Evolutionary conservation across 2,888 invertebrate genomes (phyloP).

Genomic region (Drosophila atripex): DNA sequence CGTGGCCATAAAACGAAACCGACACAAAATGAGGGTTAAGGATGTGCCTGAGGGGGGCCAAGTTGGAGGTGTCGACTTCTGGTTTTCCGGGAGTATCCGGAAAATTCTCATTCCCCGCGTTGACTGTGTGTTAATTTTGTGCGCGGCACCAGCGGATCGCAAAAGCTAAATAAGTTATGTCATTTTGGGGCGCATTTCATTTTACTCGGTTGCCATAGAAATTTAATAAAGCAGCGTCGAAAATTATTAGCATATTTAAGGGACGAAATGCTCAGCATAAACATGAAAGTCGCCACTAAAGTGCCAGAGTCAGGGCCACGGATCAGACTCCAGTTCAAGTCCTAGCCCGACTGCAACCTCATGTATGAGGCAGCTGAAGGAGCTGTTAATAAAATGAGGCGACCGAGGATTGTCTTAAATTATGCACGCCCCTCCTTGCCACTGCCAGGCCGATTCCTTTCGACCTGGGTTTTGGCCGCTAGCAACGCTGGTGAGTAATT

Average conservation of each 20-base stretch:
- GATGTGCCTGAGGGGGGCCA: background rate
- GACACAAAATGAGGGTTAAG: constrained; percentile 4
- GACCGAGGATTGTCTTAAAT: constrained; percentile 52
- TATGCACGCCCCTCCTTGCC: constrained; percentile 31
- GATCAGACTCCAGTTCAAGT: constrained; percentile 10
- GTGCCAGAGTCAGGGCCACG: constrained; percentile 19
- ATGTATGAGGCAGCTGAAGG: constrained; percentile 10
- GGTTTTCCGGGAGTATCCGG: constrained; percentile 15
- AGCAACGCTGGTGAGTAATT: background rate
- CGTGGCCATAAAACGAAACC: constrained; percentile 40
- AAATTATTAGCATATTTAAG: constrained; percentile 76
- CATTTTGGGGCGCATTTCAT: constrained; percentile 59
- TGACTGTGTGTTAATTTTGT: constrained; percentile 63
- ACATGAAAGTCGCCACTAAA: constrained; percentile 45
- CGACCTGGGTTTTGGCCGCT: no score
- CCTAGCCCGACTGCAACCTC: constrained; percentile 40
- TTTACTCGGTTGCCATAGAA: constrained; percentile 65
- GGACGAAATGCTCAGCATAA: constrained; percentile 31
- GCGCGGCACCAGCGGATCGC: constrained; percentile 41
- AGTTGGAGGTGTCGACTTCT: constrained; percentile 28
- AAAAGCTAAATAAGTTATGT: constrained; percentile 69
- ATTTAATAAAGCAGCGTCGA: constrained; percentile 71
- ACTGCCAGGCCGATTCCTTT: constrained; percentile 22
- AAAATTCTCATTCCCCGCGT: background rate
- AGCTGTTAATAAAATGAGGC: constrained; percentile 51